Evolutionary conservation across 2,797 vertebrate species (phyloP).

Genomic region (Sebastes miniatus): DNA sequence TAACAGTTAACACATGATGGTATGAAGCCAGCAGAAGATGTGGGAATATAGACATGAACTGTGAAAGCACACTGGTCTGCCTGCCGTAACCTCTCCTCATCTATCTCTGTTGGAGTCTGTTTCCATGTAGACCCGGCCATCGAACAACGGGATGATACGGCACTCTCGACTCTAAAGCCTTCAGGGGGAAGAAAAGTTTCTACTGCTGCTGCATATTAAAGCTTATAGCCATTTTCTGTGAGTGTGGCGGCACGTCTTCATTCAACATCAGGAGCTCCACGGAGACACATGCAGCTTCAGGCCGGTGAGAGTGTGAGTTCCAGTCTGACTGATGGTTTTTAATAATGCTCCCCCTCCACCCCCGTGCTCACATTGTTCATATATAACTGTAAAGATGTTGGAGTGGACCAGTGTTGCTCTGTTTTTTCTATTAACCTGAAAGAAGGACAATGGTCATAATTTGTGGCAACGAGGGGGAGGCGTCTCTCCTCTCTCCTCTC

Average conservation of each 20-base stretch:
- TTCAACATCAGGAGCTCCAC: constrained; percentile 56
- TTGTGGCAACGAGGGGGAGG: constrained; percentile 20
- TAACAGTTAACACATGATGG: not conserved
- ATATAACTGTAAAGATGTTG: constrained; percentile 51
- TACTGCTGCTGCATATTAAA: constrained; percentile 53
- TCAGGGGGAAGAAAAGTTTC: constrained; percentile 24
- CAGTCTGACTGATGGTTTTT: constrained; percentile 73
- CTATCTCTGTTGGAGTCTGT: constrained; percentile 29
- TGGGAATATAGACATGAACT: not conserved
- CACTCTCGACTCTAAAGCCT: constrained; percentile 37
- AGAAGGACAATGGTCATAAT: constrained; percentile 42
- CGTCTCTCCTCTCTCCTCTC: not conserved
- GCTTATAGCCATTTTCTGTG: constrained; percentile 50
- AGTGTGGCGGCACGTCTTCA: constrained; percentile 56
- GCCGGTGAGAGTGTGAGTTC: constrained; percentile 50
- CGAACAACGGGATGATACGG: constrained; percentile 12
- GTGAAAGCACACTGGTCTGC: not conserved
- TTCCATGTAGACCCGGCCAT: constrained; percentile 36
- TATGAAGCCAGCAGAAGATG: not conserved
- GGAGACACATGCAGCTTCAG: constrained; percentile 55
- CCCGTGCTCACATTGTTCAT: constrained; percentile 51
- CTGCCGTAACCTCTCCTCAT: not conserved
- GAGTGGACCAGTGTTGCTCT: constrained; percentile 21
- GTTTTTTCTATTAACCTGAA: constrained; percentile 46
- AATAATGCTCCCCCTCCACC: constrained; percentile 48